A percentile compares a stretch with the other conserved stretches of the same genome.
Evolutionary conservation across 2,113 vertebrate genomes (phyloP).

Genomic region (Rhabdornis inornatus): DNA sequence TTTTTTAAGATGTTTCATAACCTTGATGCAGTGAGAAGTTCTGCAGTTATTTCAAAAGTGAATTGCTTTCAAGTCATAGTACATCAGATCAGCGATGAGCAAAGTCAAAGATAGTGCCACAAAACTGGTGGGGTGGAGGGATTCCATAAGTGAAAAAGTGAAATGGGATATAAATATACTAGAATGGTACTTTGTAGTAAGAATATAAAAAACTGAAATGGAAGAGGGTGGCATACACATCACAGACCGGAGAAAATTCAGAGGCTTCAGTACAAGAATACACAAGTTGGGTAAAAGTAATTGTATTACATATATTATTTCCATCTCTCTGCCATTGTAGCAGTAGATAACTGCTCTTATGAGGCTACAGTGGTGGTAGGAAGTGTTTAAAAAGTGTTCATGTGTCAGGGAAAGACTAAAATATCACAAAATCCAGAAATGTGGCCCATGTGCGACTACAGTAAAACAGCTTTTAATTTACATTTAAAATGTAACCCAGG

Average conservation of each 20-base stretch:
- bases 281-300: not conserved
- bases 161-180: not conserved
- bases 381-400: not conserved
- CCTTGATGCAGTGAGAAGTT: not conserved
- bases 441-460: accelerated
- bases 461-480: not conserved
- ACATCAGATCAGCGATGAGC: not conserved
- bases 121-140: not conserved
- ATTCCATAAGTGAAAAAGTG: accelerated
- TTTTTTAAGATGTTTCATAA: not conserved
- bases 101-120: not conserved
- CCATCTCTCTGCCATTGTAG: not conserved
- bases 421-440: not conserved
- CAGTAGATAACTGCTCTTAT: not conserved
- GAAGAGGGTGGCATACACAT: not conserved
- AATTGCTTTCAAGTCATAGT: not conserved
- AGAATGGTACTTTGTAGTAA: not conserved
- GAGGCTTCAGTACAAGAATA: not conserved
- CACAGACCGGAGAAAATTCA: not conserved
- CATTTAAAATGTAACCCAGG: not conserved
- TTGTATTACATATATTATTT: not conserved
- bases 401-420: not conserved
- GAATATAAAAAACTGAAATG: not conserved
- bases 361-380: not conserved
- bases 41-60: not conserved